Base-by-base conservation (phyloP, 92 coral and sea anemone genomes). In the Zoanthus sansibaricus region DNA sequence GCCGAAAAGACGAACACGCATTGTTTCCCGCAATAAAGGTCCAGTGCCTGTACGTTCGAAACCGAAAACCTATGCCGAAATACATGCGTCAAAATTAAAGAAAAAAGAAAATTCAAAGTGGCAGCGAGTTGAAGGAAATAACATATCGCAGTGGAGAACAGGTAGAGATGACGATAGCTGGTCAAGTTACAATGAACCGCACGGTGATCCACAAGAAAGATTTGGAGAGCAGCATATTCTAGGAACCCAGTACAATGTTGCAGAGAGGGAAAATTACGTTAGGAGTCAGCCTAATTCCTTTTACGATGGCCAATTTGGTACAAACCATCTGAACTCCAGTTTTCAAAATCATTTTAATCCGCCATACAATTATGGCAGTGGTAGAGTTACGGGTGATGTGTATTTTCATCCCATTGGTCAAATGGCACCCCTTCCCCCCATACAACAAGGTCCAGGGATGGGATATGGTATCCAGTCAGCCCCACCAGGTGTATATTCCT, bases 11-110 rank as follows among this genome's bases (percentile, higher is more conserved):
- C 73, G 85, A 21, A 9, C 75, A 0, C 85, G 47, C 10, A 1
- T 66, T 80, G 47, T 47, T 67, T 55, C 61, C 30, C 47, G 85
- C 7, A 80, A 64, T 25, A 80, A 80, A 68, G 32, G 30, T 16
- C 85, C 66, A 80, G 75, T 64, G 18, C 17, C 45, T 25, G 73
- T 25, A 47, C 74, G 62, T 45, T 64, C 85, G 16, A 78, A 78
- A 47, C 85, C 85, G 18, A 80, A 80, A 80, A 80, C 85, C 61
- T 80, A 80, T 16, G 85, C 85, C 46, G 74, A 80, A 48, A 80
- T 80, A 4, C 59, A 80, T 68, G 85, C 85, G 21, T 30, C 85
- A 47, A 80, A 66, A 52, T 47, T 80, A 45, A 80, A 80, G 33
- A 80, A 66, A 51, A 64, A 18, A 17, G 85, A 80, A 42, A 64